Conservation (phyloP, 1,140 invertebrate species). For the Listronotus oregonensis region DNA sequence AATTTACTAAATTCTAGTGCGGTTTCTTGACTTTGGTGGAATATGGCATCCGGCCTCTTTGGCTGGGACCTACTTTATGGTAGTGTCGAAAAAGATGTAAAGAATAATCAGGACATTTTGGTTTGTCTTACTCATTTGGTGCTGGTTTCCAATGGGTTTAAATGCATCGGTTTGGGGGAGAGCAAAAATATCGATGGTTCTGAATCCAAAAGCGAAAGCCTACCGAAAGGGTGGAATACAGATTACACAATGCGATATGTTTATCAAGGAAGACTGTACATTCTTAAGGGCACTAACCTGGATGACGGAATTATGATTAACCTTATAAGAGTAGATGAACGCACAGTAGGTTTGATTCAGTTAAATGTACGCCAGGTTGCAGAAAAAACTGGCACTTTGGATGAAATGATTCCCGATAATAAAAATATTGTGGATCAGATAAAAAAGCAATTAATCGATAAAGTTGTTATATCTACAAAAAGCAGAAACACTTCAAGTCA, state of each 20-base stretch:
- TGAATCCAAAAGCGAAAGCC: constrained; percentile 67
- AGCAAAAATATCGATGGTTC: constrained; percentile 65
- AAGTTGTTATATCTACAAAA: constrained; percentile 52
- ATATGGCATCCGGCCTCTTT: constrained; percentile 60
- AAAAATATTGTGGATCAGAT: constrained; percentile 59
- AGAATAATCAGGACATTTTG: constrained; percentile 71
- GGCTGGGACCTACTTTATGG: constrained; percentile 76
- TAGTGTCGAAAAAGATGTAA: constrained; percentile 64
- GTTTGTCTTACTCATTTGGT: constrained; percentile 73
- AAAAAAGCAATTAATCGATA: constrained; percentile 61
- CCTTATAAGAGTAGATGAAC: constrained; percentile 51
- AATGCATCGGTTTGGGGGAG: constrained; percentile 74
- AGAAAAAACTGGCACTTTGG: constrained; percentile 46
- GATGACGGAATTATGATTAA: constrained; percentile 54
- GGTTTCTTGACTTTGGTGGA: not conserved
- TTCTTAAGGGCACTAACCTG: constrained; percentile 64
- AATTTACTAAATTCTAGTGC: constrained; percentile 26
- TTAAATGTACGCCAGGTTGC: constrained; percentile 48
- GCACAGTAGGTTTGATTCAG: constrained; percentile 50
- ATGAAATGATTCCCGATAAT: constrained; percentile 59
- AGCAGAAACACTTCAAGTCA: constrained; percentile 42
- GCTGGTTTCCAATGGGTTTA: constrained; percentile 71
- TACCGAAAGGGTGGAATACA: constrained; percentile 73
- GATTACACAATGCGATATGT: constrained; percentile 70
- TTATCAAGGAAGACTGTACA: constrained; percentile 66